Conservation (phyloP, 2,888 invertebrate species). For the Pollenia angustigena region DNA sequence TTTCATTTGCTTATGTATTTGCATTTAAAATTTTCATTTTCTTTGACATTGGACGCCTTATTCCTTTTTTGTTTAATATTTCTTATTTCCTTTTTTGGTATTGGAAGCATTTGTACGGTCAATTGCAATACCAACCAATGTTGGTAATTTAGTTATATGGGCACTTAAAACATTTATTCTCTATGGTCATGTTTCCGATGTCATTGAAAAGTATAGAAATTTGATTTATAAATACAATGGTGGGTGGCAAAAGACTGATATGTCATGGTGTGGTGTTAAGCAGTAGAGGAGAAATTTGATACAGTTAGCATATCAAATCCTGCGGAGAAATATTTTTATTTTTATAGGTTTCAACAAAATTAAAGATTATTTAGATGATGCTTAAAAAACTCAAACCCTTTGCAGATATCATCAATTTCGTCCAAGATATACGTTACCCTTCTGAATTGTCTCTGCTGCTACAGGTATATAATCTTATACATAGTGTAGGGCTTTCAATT, state of each 20-base stretch:
- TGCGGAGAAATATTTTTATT: too few relatives aligned
- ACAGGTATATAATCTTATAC: too few relatives aligned
- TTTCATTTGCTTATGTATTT: slow-evolving; percentile 1
- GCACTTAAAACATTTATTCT: background rate
- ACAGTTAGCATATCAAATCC: too few relatives aligned
- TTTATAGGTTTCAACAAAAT: too few relatives aligned
- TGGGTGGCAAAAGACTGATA: background rate
- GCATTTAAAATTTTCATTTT: slow-evolving; percentile 37
- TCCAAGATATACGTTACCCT: too few relatives aligned
- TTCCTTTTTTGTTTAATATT: background rate
- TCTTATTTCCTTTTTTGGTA: background rate
- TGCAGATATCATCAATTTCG: too few relatives aligned
- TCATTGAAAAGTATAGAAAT: slow-evolving; percentile 2
- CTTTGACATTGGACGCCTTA: slow-evolving; percentile 40
- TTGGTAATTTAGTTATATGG: background rate
- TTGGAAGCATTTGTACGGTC: background rate
- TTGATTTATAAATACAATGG: background rate
- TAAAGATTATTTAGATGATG: too few relatives aligned
- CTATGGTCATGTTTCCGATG: background rate
- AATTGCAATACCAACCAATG: background rate
- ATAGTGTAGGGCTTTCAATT: too few relatives aligned
- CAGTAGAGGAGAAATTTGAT: background rate
- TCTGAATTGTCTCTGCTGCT: too few relatives aligned
- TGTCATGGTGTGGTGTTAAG: background rate
- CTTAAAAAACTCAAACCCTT: too few relatives aligned